These are phyloP conservation scores for Drosophila malerkotliana DNA, from an alignment of 1,140 invertebrate genomes.

Conservation along the genomic window DNA sequence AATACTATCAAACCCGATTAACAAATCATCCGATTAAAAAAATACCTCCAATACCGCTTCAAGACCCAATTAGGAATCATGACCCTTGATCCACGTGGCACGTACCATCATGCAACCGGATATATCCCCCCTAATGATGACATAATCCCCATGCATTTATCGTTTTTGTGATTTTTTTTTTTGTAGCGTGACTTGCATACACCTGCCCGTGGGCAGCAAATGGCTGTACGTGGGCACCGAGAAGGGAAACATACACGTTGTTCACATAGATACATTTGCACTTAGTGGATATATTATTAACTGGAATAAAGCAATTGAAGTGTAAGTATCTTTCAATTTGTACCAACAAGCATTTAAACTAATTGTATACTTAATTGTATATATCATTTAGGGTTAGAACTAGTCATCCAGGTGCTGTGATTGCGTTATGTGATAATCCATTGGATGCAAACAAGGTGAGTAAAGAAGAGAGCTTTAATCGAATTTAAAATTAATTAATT, in stretches of 20 bases:
- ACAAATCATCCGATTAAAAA: no score
- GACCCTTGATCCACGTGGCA: not conserved
- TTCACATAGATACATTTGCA: slow-evolving; percentile 97
- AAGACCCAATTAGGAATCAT: not conserved
- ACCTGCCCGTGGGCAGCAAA: slow-evolving; percentile 97
- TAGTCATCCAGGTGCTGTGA: slow-evolving; percentile 96
- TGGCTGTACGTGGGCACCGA: slow-evolving; percentile 99
- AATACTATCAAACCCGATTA: no score
- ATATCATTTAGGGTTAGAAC: slow-evolving; percentile 90
- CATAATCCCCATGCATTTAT: slow-evolving; percentile 8
- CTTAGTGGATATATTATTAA: slow-evolving; percentile 99
- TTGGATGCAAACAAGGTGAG: slow-evolving; percentile 96
- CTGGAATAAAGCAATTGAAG: slow-evolving; percentile 99
- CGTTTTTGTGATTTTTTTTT: not conserved
- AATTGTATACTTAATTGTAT: not conserved
- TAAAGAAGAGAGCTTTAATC: not conserved
- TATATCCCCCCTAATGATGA: slow-evolving; percentile 10
- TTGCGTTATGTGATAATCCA: slow-evolving; percentile 98
- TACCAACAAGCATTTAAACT: no score
- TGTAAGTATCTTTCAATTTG: slow-evolving; percentile 90
- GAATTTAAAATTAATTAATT: slow-evolving; percentile 1
- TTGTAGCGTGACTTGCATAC: slow-evolving; percentile 95
- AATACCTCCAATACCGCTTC: not conserved
- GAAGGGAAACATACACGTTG: slow-evolving; percentile 98
- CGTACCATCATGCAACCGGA: not conserved